Conservation (phyloP, 2,113 vertebrate species). For the Actenoides hombroni region DNA sequence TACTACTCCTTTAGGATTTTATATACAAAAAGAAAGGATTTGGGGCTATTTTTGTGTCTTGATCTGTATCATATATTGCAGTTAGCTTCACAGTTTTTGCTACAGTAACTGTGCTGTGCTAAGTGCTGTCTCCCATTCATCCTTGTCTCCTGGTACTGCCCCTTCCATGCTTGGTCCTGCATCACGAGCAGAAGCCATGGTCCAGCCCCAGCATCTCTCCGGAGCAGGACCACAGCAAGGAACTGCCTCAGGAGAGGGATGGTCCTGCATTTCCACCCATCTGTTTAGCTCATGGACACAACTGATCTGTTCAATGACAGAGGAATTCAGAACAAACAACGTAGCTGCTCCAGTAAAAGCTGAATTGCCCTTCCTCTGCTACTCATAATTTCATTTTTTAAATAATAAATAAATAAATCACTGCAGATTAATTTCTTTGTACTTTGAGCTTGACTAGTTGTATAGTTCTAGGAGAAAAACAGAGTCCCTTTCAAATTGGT, state of each 20-base stretch:
- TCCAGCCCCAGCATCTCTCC: not conserved
- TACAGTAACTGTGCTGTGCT: too few relatives aligned
- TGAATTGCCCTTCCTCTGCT: not conserved
- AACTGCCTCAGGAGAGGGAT: rapidly evolving
- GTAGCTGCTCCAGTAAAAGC: not conserved
- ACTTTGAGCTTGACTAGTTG: not conserved
- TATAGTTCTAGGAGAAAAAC: not conserved
- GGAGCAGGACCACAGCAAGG: rapidly evolving
- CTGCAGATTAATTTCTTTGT: not conserved
- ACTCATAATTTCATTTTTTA: not conserved
- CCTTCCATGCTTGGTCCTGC: not conserved
- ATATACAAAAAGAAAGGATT: not conserved
- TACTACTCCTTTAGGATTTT: not conserved
- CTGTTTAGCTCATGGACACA: rapidly evolving
- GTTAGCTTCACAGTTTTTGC: not conserved
- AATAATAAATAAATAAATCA: not conserved
- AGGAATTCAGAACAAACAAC: not conserved
- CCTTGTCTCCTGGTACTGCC: not conserved
- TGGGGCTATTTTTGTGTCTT: not conserved
- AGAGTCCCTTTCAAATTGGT: not conserved
- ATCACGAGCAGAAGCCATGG: rapidly evolving
- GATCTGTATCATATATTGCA: not conserved
- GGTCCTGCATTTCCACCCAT: rapidly evolving
- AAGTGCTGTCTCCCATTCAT: rapidly evolving
- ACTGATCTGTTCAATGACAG: not conserved